A percentile compares a stretch with the other conserved stretches of the same genome.
Evolutionary conservation across 2,888 invertebrate species (phyloP).

Genomic region (Aromia moschata): DNA sequence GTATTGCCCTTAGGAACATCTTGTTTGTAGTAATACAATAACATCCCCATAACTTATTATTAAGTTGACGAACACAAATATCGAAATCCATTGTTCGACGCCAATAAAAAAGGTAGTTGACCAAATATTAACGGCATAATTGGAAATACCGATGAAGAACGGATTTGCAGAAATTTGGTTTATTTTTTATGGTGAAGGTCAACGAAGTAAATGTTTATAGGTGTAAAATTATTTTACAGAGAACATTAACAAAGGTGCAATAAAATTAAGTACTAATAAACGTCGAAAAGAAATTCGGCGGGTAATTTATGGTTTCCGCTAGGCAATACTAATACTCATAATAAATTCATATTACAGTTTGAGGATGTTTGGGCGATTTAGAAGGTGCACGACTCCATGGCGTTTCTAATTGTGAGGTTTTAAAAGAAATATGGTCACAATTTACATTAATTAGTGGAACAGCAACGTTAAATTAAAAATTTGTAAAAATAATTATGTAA

Average conservation of each 20-base stretch:
- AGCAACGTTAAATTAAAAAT: too few relatives aligned
- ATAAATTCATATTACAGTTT: conserved; percentile 1
- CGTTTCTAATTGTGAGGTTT: too few relatives aligned
- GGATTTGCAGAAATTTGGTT: not conserved
- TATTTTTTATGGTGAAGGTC: conserved; percentile 5
- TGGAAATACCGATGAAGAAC: too few relatives aligned
- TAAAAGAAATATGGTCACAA: too few relatives aligned
- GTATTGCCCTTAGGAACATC: too few relatives aligned
- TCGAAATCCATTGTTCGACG: too few relatives aligned
- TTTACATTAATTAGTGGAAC: too few relatives aligned
- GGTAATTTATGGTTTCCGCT: conserved; percentile 19
- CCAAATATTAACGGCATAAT: not conserved
- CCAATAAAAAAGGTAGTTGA: not conserved
- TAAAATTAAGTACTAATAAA: conserved; percentile 15
- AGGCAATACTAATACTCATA: conserved; percentile 1
- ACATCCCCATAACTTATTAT: too few relatives aligned
- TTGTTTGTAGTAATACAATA: too few relatives aligned
- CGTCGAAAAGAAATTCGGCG: not conserved
- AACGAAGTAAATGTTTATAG: conserved; percentile 3
- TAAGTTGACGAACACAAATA: too few relatives aligned
- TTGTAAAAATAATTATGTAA: too few relatives aligned
- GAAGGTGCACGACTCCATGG: too few relatives aligned
- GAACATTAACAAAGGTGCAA: conserved; percentile 10
- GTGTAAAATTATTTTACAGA: conserved; percentile 13
- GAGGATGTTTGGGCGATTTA: not conserved